Conservation (phyloP, 2,113 vertebrate species). For the Oryzias celebensis region DNA sequence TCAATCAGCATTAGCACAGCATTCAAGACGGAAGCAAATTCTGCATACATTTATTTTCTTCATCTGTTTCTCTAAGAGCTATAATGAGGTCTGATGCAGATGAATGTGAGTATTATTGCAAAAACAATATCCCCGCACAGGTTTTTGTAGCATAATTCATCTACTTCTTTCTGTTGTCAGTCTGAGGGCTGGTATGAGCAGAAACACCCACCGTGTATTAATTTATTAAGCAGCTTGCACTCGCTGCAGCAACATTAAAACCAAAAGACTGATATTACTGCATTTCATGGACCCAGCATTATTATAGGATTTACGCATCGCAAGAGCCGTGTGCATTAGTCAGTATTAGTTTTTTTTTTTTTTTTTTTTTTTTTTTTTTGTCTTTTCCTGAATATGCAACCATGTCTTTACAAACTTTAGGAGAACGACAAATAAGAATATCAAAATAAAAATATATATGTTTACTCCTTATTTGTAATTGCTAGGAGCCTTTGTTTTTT, state of each 20-base stretch:
- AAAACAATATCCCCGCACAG: constrained; percentile 14
- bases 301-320: background rate
- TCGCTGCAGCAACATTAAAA: background rate
- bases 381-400: background rate
- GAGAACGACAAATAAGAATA: too few species aligned
- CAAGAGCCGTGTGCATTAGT: background rate
- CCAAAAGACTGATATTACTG: background rate
- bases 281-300: background rate
- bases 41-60: background rate
- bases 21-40: constrained; percentile 3
- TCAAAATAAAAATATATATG: too few species aligned
- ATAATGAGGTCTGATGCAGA: constrained; percentile 17
- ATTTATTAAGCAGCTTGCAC: constrained; percentile 6
- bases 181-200: background rate
- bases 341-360: background rate
- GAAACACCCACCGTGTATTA: constrained; percentile 1
- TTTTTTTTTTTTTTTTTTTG: background rate
- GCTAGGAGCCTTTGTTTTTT: too few species aligned
- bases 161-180: constrained; percentile 6
- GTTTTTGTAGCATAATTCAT: constrained; percentile 16
- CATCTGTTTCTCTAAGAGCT: constrained; percentile 8
- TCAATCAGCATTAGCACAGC: background rate
- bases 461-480: too few species aligned
- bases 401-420: too few species aligned
- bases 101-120: constrained; percentile 10